Percentiles rank a stretch among this genome's conserved stretches.
Evolutionary conservation across 2,888 invertebrate species (phyloP).

Genomic region (Watsonalla binaria): DNA sequence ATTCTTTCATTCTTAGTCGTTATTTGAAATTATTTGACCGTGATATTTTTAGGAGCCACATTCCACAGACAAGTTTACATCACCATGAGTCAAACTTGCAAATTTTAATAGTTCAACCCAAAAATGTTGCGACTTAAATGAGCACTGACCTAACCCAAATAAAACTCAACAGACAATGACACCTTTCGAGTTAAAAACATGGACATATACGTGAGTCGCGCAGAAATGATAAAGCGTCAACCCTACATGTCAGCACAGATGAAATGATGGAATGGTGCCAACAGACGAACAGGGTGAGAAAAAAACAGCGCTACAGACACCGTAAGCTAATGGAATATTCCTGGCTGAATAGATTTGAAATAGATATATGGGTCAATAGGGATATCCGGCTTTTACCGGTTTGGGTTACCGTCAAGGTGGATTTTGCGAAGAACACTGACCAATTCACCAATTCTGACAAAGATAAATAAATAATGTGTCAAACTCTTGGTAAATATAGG

Average conservation of each 20-base stretch:
- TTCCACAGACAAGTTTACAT: too few species aligned
- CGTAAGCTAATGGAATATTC: conserved; percentile 37
- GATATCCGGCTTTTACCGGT: conserved; percentile 2
- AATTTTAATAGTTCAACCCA: too few species aligned
- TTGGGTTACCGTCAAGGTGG: not conserved
- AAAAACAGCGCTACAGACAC: conserved; percentile 9
- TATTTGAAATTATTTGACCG: too few species aligned
- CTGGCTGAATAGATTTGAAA: conserved; percentile 30
- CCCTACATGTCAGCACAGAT: conserved; percentile 3
- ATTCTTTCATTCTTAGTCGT: too few species aligned
- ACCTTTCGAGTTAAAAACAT: too few species aligned
- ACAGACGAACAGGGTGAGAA: conserved; percentile 13
- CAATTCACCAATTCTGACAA: too few species aligned
- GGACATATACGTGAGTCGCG: not conserved
- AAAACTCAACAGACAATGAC: not conserved
- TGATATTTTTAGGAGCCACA: too few species aligned
- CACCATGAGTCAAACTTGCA: too few species aligned
- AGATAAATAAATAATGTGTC: too few species aligned
- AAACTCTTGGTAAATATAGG: too few species aligned
- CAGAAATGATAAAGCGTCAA: not conserved
- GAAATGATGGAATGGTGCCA: conserved; percentile 30
- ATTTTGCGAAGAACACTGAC: too few species aligned
- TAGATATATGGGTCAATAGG: conserved; percentile 15
- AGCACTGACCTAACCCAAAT: not conserved
- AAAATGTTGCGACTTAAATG: too few species aligned